These are phyloP conservation scores for Tenodera sinensis DNA, from an alignment of 2,888 invertebrate species.

Conservation along the genomic window DNA sequence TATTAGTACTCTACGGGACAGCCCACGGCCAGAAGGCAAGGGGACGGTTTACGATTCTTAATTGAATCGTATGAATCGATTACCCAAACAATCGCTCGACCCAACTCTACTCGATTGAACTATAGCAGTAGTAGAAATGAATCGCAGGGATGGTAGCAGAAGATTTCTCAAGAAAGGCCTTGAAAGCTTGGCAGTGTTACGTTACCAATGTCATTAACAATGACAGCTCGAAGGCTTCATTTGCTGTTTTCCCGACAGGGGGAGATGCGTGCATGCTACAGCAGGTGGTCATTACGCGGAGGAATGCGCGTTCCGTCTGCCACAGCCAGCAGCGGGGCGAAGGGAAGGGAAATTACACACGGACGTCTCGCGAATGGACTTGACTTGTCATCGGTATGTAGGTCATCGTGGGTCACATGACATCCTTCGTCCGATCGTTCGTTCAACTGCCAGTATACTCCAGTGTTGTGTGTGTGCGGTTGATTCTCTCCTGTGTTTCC, in stretches of 20 bases:
- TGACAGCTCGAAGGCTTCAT: neutral
- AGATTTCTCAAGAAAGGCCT: neutral
- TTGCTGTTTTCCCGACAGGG: neutral
- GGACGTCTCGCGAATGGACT: neutral
- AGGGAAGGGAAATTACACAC: neutral
- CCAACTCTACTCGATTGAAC: too few species aligned
- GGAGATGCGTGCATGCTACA: neutral
- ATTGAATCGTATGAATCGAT: too few species aligned
- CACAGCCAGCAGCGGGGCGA: neutral
- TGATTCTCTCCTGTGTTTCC: neutral
- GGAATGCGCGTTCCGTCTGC: neutral
- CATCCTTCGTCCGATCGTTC: neutral
- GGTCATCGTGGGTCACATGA: neutral
- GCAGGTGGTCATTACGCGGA: neutral
- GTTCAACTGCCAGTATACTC: neutral
- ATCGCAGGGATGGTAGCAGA: too few species aligned
- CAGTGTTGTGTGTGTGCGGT: neutral
- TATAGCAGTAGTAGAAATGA: too few species aligned
- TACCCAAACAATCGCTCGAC: too few species aligned
- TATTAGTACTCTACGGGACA: too few species aligned
- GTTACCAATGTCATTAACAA: neutral
- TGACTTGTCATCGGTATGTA: neutral
- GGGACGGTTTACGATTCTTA: too few species aligned
- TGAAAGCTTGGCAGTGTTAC: neutral
- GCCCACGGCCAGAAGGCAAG: too few species aligned